Base-by-base conservation (phyloP, 2,113 vertebrate genomes). In the Eulemur macaco region DNA sequence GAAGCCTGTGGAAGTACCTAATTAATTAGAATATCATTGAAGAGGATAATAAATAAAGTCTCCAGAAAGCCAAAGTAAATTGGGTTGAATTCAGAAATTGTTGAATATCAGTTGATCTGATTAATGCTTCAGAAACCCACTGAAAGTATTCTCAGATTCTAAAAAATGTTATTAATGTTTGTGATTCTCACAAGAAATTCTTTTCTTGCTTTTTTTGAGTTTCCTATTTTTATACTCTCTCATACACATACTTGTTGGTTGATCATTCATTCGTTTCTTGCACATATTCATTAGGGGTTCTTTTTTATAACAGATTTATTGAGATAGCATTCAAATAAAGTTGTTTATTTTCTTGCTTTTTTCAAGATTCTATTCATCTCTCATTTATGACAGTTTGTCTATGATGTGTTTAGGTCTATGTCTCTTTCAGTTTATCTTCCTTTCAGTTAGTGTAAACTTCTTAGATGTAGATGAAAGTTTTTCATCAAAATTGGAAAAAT, bases 11-110 rank as follows among this genome's bases (percentile, higher is more conserved):
- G 68, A 78, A 96, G 21, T 34, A 85, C 0, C 37, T 81, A 97
- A 83, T 95, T 96, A 96, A 89, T 5, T 20, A 77, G 3, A n/a
- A 68, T 82, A 39, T 88, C 87, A 97, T 7, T 93, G 29, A 93
- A 89, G 20, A 60, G 17, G 71, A 83, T 97, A 82, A 71, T 4
- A 84, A 76, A 29, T 95, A 71, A 25, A 86, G 50, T 82, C 6
- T 83, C 77, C 4, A 87, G 60, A 42, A 73, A 96, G 58, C 8
- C 74, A 94, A 96, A 11, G 0, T 86, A 68, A 80, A 17, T 3
- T 52, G 42, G 93, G 1, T 25, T 90, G 83, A 96, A 89, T 77
- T 85, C 58, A 77, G 14, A 69, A 74, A 73, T 64, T 23, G 14
- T 71, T 92, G 73, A 27, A 34, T 84, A 4, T 58, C 96, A 93